Base-by-base conservation (phyloP, 2,888 invertebrate species). In the Alsophila aescularia region DNA sequence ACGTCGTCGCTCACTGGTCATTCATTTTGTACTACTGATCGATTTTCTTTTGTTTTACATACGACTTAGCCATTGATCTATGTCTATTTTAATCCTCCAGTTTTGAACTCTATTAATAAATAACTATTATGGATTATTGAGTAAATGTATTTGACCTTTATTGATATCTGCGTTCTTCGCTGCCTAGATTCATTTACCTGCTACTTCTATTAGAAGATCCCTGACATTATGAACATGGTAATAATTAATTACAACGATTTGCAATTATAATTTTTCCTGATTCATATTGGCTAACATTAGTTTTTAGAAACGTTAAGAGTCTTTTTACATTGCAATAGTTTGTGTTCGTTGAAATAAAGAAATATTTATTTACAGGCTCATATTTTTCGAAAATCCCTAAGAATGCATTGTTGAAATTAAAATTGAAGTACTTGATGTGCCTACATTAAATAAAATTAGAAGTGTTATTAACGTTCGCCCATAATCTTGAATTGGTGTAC, bases 401-500 rank as follows among this genome's bases (percentile, higher is more conserved):
- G n/a, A n/a, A n/a, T n/a, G n/a, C n/a, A n/a, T n/a, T n/a, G n/a
- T n/a, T n/a, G n/a, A n/a, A n/a, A n/a, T n/a, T n/a, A n/a, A n/a
- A n/a, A n/a, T n/a, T n/a, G n/a, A n/a, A n/a, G n/a, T n/a, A n/a
- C n/a, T n/a, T n/a, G n/a, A n/a, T n/a, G n/a, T n/a, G n/a, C n/a
- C n/a, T n/a, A n/a, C n/a, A n/a, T n/a, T n/a, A n/a, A n/a, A n/a
- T n/a, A n/a, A n/a, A n/a, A n/a, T n/a, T n/a, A n/a, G n/a, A n/a
- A n/a, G n/a, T n/a, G n/a, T n/a, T n/a, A n/a, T n/a, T n/a, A 24
- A 1, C 7, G 24, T 24, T 24, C 2, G 10, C 10, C 10, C 24
- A 40, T 40, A 51, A 32, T 55, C 35, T 60, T 53, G 31, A 48
- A 55, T 58, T 49, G 37, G 44, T 51, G 53, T 60, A 57, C 34